Percentiles rank a stretch among this genome's conserved stretches.
phyloP scores from a whole-genome alignment of 2,888 invertebrate species.

The Ornithoptera priamus region DNA sequence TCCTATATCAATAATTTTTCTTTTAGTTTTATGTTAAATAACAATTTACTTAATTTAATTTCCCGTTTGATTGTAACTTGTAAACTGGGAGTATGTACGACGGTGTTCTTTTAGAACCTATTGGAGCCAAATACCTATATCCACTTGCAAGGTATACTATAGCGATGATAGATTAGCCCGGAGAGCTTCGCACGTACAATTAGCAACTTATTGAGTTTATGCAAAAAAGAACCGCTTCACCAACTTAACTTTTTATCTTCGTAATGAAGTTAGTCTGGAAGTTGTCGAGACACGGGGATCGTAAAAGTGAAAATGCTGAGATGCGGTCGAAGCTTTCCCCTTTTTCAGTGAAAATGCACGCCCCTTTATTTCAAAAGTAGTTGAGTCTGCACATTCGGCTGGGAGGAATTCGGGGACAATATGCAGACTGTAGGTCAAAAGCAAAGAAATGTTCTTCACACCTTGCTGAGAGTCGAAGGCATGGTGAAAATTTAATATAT shows the following conservation, averaged over 20 bases:
- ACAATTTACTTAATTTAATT: too few species aligned
- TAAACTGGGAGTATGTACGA: too few species aligned
- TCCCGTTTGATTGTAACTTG: too few species aligned
- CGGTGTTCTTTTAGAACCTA: too few species aligned
- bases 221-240: slow-evolving; percentile 39
- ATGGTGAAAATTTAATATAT: not conserved
- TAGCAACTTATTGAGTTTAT: slow-evolving; percentile 60
- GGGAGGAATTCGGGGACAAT: not conserved
- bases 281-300: slow-evolving; percentile 34
- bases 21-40: too few species aligned
- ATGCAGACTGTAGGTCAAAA: not conserved
- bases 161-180: slow-evolving; percentile 67
- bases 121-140: slow-evolving; percentile 46
- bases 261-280: slow-evolving; percentile 39
- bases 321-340: not conserved
- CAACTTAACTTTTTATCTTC: slow-evolving; percentile 32
- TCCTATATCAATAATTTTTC: too few species aligned
- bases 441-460: not conserved
- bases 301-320: slow-evolving; percentile 25
- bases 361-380: not conserved
- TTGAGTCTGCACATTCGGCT: not conserved
- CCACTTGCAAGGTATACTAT: slow-evolving; percentile 62
- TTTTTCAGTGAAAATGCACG: not conserved
- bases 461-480: not conserved
- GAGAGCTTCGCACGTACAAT: slow-evolving; percentile 69